Conservation (phyloP, 2,113 vertebrate species). For the Osmerus eperlanus region DNA sequence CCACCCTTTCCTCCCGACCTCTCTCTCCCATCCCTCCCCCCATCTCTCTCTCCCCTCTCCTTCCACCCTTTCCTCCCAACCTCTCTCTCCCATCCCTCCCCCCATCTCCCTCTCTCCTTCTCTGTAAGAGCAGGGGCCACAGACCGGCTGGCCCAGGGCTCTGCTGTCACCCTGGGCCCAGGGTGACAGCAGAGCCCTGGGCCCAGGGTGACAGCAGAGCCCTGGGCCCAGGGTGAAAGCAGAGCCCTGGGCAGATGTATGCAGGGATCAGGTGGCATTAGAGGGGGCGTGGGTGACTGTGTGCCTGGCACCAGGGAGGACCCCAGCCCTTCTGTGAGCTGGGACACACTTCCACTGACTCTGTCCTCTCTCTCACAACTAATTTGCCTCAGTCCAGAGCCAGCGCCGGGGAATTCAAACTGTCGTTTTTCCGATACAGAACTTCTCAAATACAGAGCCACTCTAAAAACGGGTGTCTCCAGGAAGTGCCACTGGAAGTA, state of each 20-base stretch:
- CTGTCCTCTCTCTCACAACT: background rate
- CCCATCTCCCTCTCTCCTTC: too few species aligned
- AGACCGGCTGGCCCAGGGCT: too few species aligned
- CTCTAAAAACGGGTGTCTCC: too few species aligned
- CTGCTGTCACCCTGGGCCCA: too few species aligned
- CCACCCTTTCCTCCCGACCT: too few species aligned
- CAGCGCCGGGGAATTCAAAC: background rate
- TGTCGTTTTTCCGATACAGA: background rate
- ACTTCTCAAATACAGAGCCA: background rate
- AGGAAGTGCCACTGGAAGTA: background rate
- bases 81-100: too few species aligned
- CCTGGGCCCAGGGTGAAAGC: background rate
- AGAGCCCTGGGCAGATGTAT: background rate
- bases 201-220: too few species aligned
- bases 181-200: too few species aligned
- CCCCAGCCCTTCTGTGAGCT: background rate
- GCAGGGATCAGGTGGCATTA: background rate
- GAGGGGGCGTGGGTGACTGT: background rate
- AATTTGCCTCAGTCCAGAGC: background rate
- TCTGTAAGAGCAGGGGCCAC: too few species aligned
- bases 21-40: too few species aligned
- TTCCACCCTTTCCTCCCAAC: too few species aligned
- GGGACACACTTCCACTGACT: background rate
- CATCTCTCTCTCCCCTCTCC: too few species aligned
- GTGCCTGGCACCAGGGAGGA: background rate